Base-by-base conservation (phyloP, 2,888 invertebrate species). In the Prosopocoilus inquinatus region DNA sequence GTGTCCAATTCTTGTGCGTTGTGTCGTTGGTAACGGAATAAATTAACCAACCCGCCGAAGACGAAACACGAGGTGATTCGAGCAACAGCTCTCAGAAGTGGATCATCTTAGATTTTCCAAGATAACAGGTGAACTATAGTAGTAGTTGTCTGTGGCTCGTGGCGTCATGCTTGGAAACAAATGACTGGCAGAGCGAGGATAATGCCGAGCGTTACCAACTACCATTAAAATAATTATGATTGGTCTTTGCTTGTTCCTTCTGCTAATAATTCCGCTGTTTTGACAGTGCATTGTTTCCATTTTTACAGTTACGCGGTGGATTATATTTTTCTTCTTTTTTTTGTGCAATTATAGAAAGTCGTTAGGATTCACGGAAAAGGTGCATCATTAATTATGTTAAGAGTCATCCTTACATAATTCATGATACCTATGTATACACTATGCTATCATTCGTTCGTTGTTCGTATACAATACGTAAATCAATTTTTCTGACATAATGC, bases 101-200 rank as follows among this genome's bases (percentile, higher is more conserved):
- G 71, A 67, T 70, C 73, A 73, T 73, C 70, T 69, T 36, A 57
- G 57, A 57, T 57, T 49, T 53, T 66, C 67, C 60, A 61, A 70
- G 71, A 70, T 70, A 70, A 70, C 75, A 75, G 73, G 75, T 75
- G 75, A 75, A 75, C 72, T 75, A 73, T 73, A 72, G 70, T 70
- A 72, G 70, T 70, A 69, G 71, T 70, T 71, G 68, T 66, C 65
- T 70, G 68, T 73, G 77, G 77, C 78, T 78, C 78, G 78, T 77
- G 77, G 76, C 78, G 78, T 78, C 78, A 78, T 78, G 78, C 69
- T 78, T 78, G 72, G 78, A 76, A 77, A 73, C 78, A 77, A 78
- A 78, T 78, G 78, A 75, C 78, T 77, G 76, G 67, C 75, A 78
- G 77, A 77, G 77, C 78, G 78, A 75, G 73, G 75, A 77, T 78